phyloP scores from a whole-genome alignment of 2,113 vertebrate genomes.

The Brevimyrus niger region DNA sequence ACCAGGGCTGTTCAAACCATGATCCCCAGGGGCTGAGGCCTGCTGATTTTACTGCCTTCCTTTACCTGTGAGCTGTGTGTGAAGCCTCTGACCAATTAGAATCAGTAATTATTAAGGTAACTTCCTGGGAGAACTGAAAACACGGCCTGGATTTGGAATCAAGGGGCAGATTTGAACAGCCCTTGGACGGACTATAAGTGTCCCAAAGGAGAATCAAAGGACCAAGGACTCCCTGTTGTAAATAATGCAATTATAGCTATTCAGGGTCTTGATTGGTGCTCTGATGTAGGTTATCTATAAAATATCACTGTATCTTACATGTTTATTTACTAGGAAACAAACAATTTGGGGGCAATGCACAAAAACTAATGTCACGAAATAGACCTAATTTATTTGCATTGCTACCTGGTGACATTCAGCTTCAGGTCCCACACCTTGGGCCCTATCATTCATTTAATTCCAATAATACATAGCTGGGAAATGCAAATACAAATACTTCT shows the following conservation, averaged over 20 bases:
- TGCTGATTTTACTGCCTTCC: no score
- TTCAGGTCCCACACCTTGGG: not conserved
- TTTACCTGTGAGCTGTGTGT: no score
- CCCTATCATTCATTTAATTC: not conserved
- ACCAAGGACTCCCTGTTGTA: not conserved
- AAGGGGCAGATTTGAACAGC: no score
- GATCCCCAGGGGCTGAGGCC: no score
- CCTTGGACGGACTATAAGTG: not conserved
- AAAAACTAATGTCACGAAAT: not conserved
- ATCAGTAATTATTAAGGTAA: no score
- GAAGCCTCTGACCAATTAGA: no score
- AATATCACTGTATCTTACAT: not conserved
- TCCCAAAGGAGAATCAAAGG: not conserved
- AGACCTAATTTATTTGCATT: not conserved
- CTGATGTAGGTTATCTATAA: not conserved
- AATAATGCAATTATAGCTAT: not conserved
- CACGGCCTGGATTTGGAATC: no score
- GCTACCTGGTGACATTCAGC: not conserved
- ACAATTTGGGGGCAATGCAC: not conserved
- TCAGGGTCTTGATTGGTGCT: not conserved
- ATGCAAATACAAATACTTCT: not conserved
- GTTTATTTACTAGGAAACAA: not conserved
- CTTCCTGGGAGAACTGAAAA: no score
- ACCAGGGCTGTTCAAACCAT: not conserved
- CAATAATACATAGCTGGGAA: not conserved